Evolutionary conservation across 64 coral and sea anemone species (phyloP).

Genomic region (Porites lutea): DNA sequence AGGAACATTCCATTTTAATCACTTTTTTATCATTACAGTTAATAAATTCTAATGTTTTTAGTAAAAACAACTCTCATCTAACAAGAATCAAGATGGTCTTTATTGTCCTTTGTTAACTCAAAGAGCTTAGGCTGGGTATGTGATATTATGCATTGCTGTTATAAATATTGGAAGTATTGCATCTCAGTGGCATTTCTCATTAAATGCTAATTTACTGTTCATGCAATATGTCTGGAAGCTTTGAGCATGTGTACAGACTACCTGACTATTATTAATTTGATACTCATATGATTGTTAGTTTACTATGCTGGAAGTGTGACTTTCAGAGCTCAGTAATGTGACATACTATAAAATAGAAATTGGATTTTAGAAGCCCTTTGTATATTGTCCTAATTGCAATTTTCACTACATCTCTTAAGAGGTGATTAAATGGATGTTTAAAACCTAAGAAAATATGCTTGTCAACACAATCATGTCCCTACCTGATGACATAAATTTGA

Average conservation of each 20-base stretch:
- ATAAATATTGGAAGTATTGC: background rate
- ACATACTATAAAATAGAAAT: background rate
- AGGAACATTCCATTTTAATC: too few relatives aligned
- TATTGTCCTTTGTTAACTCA: background rate
- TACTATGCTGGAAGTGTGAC: background rate
- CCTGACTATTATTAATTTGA: background rate
- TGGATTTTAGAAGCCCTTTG: too few relatives aligned
- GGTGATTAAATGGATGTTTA: too few relatives aligned
- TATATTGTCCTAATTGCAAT: too few relatives aligned
- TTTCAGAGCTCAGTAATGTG: background rate
- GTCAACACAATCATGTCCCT: too few relatives aligned
- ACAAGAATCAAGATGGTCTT: too few relatives aligned
- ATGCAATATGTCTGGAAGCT: background rate
- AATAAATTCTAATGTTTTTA: too few relatives aligned
- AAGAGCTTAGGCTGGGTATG: background rate
- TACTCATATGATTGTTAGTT: background rate
- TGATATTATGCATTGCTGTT: background rate
- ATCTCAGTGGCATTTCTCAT: background rate
- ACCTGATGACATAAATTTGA: too few relatives aligned
- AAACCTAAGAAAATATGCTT: too few relatives aligned
- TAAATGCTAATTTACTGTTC: background rate
- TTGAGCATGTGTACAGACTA: background rate
- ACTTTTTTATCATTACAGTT: too few relatives aligned
- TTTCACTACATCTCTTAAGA: too few relatives aligned
- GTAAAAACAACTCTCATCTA: too few relatives aligned